A percentile compares a stretch with the other conserved stretches of the same genome.
phyloP scores from a whole-genome alignment of 2,797 vertebrate genomes.

The Podarcis siculus region DNA sequence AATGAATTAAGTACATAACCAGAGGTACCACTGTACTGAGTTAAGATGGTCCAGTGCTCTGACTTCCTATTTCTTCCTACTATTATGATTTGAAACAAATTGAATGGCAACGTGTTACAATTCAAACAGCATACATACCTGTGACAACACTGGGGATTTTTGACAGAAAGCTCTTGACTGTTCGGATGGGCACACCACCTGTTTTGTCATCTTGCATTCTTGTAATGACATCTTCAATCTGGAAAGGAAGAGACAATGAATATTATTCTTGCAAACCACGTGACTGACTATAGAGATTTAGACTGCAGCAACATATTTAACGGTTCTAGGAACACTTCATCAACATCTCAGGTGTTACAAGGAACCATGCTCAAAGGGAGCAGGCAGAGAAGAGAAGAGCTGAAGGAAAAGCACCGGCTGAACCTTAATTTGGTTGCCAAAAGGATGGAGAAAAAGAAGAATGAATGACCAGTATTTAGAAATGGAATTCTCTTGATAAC shows the following conservation, averaged over 20 bases:
- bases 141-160: constrained; percentile 99
- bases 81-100: background rate
- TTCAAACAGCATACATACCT: constrained; percentile 75
- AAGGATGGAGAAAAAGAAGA: background rate
- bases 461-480: background rate
- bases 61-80: no score
- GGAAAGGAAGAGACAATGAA: constrained; percentile 63
- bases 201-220: constrained; percentile 95
- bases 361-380: background rate
- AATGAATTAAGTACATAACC: no score
- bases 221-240: constrained; percentile 96
- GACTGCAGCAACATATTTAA: background rate
- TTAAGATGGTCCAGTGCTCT: no score
- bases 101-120: background rate
- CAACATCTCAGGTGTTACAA: background rate
- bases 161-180: constrained; percentile 98
- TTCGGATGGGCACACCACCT: constrained; percentile 94
- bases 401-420: background rate
- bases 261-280: constrained; percentile 16
- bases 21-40: no score
- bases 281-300: background rate
- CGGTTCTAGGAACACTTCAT: background rate
- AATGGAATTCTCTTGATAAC: background rate
- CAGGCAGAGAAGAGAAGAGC: background rate
- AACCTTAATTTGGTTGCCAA: background rate